A percentile compares a stretch with the other conserved stretches of the same genome.
phyloP scores from a whole-genome alignment of 2,797 vertebrate genomes.

The Rhynchonycteris naso region DNA sequence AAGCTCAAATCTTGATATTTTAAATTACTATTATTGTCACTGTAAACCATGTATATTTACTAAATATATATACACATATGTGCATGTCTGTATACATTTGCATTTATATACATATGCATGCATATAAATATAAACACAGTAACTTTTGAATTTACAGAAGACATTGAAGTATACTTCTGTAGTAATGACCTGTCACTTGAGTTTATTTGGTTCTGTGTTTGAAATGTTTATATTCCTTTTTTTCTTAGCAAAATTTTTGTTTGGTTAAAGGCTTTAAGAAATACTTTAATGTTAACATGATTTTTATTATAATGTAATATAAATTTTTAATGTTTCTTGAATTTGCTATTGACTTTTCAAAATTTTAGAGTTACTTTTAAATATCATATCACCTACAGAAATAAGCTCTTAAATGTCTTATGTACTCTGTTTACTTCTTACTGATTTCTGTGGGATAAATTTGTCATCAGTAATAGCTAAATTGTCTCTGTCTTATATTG shows the following conservation, averaged over 20 bases:
- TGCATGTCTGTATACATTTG: background rate
- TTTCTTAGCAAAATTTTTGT: background rate
- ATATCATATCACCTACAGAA: background rate
- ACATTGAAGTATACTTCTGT: background rate
- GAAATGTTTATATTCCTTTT: background rate
- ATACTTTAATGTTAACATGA: background rate
- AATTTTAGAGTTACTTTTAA: slow-evolving; percentile 1
- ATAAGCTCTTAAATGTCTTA: slow-evolving; percentile 29
- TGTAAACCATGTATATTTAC: background rate
- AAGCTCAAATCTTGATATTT: slow-evolving; percentile 33
- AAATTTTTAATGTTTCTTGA: slow-evolving; percentile 8
- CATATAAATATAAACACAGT: background rate
- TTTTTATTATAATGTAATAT: background rate
- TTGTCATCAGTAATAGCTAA: slow-evolving; percentile 42
- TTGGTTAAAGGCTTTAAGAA: background rate
- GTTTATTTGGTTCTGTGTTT: slow-evolving; percentile 8
- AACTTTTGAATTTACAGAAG: background rate
- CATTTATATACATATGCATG: background rate
- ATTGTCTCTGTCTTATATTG: background rate
- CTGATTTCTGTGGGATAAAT: background rate
- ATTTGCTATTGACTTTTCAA: background rate
- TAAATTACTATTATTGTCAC: background rate
- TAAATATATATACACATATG: background rate
- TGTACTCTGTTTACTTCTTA: slow-evolving; percentile 48
- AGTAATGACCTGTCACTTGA: background rate